phyloP scores from a whole-genome alignment of 2,888 invertebrate genomes.

The Drosophila birchii region DNA sequence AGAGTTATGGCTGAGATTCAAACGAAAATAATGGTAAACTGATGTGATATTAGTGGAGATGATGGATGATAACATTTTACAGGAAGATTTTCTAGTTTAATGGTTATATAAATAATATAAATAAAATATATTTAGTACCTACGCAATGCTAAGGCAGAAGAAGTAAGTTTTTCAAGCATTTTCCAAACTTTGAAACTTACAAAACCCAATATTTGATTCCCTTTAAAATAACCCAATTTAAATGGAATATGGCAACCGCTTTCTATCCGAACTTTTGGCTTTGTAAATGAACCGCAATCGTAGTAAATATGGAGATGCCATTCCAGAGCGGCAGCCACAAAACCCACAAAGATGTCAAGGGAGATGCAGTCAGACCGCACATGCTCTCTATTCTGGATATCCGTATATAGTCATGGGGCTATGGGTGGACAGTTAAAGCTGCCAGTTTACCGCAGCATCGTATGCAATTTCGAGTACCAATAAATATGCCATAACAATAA shows the following conservation, averaged over 20 bases:
- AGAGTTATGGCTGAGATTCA: background rate
- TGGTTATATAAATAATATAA: background rate
- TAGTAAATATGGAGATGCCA: conserved; percentile 41
- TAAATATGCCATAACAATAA: conserved; percentile 80
- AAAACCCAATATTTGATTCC: background rate
- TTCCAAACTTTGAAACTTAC: background rate
- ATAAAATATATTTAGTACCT: background rate
- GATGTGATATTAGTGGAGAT: background rate
- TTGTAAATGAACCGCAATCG: conserved; percentile 53
- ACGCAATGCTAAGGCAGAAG: background rate
- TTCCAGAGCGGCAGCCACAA: conserved; percentile 56
- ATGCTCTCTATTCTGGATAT: background rate
- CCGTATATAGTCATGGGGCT: conserved; percentile 42
- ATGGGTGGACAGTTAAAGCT: conserved; percentile 42
- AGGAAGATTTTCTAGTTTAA: background rate
- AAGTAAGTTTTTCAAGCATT: fast-evolving
- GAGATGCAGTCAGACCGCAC: conserved; percentile 26
- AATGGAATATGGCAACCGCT: background rate
- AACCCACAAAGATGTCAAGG: conserved; percentile 48
- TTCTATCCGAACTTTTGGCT: conserved; percentile 45
- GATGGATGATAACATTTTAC: conserved; percentile 12
- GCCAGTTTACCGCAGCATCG: conserved; percentile 47
- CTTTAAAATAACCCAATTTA: background rate
- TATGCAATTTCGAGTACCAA: conserved; percentile 65
- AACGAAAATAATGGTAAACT: background rate